Conservation (phyloP, 2,113 vertebrate genomes). For the Grammomys surdaster region DNA sequence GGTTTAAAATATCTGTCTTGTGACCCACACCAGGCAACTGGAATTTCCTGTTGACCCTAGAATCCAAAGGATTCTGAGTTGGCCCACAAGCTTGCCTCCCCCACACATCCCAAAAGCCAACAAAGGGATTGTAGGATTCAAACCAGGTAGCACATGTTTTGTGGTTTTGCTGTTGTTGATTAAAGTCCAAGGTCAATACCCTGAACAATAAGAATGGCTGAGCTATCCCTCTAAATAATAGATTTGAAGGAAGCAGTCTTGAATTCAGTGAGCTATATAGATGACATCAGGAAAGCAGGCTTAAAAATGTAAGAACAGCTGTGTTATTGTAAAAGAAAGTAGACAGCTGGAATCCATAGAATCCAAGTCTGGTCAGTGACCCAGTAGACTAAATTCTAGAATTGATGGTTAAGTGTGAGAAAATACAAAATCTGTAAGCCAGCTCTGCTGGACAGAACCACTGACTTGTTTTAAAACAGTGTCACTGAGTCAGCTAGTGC, state of each 20-base stretch:
- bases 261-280: conserved; percentile 66
- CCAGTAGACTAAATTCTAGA: conserved; percentile 71
- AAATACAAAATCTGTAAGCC: conserved; percentile 40
- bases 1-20: conserved; percentile 80
- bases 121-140: conserved; percentile 61
- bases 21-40: conserved; percentile 64
- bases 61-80: conserved; percentile 72
- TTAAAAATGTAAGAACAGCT: conserved; percentile 73
- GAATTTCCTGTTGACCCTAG: conserved; percentile 78
- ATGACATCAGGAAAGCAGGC: conserved; percentile 61
- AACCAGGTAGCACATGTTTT: conserved; percentile 72
- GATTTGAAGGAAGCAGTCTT: conserved; percentile 62
- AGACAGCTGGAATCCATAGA: conserved; percentile 76
- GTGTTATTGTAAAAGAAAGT: conserved; percentile 77
- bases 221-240: conserved; percentile 57
- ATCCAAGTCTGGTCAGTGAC: conserved; percentile 60
- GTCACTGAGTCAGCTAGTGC: conserved; percentile 1
- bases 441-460: neutral
- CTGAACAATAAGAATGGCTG: conserved; percentile 51
- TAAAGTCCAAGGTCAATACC: conserved; percentile 68
- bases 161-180: conserved; percentile 71
- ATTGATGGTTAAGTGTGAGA: conserved; percentile 62
- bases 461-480: neutral
- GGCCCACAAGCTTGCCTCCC: conserved; percentile 53
- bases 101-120: conserved; percentile 60